Conservation (phyloP, 2,113 vertebrate genomes). For the Amazona vittata region DNA sequence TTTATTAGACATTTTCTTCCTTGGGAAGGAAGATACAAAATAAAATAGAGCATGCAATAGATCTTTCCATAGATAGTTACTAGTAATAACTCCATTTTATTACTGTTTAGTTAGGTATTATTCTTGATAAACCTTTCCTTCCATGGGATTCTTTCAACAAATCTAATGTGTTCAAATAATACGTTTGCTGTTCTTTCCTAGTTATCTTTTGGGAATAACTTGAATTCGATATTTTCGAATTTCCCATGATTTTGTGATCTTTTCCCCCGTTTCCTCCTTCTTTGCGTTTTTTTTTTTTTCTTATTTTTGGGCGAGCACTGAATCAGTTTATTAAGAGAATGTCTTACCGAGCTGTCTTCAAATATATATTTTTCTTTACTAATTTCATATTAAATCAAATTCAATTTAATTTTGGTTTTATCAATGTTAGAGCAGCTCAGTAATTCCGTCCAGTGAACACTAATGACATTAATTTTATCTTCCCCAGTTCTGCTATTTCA, state of each 20-base stretch:
- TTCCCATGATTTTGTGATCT: neutral
- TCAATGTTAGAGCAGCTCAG: neutral
- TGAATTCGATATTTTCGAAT: neutral
- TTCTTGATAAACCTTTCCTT: neutral
- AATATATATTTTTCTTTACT: neutral
- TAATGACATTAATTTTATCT: neutral
- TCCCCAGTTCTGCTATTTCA: neutral
- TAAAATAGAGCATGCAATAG: neutral
- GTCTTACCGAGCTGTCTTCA: neutral
- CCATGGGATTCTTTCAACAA: neutral
- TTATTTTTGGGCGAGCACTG: accelerated
- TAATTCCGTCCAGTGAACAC: neutral
- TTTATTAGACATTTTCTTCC: neutral
- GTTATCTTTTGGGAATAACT: neutral
- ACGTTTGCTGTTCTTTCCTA: neutral
- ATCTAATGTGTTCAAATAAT: neutral
- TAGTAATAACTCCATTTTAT: neutral
- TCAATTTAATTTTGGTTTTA: neutral
- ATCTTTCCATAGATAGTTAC: neutral
- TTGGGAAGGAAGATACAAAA: neutral
- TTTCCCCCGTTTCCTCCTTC: accelerated
- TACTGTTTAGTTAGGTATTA: neutral
- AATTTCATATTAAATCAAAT: neutral
- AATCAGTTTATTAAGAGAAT: neutral
- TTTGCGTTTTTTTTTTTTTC: neutral